Conservation (phyloP, 2,113 vertebrate genomes). For the Phainopepla nitens region DNA sequence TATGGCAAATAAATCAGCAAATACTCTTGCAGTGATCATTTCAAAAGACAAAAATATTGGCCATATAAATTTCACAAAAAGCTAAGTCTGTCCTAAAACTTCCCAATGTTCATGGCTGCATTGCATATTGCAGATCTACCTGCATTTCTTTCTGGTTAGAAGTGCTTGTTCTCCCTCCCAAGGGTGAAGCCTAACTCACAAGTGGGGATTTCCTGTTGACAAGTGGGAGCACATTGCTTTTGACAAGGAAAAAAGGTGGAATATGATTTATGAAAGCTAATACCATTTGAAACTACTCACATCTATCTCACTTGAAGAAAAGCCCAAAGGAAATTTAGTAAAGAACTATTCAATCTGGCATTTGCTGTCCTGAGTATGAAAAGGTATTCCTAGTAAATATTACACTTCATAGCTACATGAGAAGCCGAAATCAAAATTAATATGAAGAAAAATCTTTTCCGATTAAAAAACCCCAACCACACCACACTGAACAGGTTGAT, state of each 20-base stretch:
- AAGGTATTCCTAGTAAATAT: not conserved
- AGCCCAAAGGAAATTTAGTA: conserved; percentile 34
- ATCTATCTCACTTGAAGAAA: conserved; percentile 38
- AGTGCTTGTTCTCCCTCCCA: not conserved
- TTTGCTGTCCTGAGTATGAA: not conserved
- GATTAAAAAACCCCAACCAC: not conserved
- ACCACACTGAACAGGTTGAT: not conserved
- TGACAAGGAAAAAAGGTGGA: not conserved
- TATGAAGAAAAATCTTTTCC: not conserved
- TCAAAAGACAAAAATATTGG: not conserved
- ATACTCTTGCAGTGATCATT: not conserved
- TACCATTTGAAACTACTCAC: not conserved
- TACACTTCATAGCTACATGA: not conserved
- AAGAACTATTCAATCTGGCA: not conserved
- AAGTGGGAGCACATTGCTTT: not conserved
- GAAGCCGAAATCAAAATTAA: not conserved
- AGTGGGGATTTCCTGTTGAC: not conserved
- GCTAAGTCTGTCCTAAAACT: not conserved
- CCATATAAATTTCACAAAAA: not conserved
- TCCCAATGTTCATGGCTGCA: not conserved
- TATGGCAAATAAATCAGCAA: not conserved
- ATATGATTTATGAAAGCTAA: conserved; percentile 42
- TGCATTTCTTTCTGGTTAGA: not conserved
- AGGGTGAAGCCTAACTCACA: not conserved
- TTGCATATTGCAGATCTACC: not conserved